A percentile compares a stretch with the other conserved stretches of the same genome.
These are phyloP conservation scores for Lophius americanus DNA, from an alignment of 2,797 vertebrate species.

Conservation along the genomic window DNA sequence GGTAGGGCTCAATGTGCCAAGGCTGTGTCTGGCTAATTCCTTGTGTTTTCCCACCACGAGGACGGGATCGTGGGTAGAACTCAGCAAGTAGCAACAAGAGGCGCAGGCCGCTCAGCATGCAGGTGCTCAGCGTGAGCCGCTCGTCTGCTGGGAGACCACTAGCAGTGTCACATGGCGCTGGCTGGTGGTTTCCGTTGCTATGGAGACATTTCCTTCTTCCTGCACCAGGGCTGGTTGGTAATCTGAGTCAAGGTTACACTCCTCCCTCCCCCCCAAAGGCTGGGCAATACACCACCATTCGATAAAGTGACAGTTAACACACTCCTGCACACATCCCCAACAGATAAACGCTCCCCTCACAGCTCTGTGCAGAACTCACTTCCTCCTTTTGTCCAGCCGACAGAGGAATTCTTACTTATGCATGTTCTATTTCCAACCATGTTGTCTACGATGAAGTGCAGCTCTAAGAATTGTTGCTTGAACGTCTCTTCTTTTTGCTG, in stretches of 20 bases:
- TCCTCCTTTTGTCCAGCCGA: constrained; percentile 41
- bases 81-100: constrained; percentile 41
- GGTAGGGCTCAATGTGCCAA: constrained; percentile 34
- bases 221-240: constrained; percentile 85
- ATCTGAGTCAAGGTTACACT: constrained; percentile 89
- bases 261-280: constrained; percentile 68
- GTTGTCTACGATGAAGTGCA: neutral
- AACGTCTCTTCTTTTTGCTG: constrained; percentile 2
- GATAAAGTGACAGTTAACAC: constrained; percentile 73
- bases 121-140: constrained; percentile 74
- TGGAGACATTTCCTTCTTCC: constrained; percentile 90
- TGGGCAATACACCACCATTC: constrained; percentile 66
- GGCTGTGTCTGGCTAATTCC: constrained; percentile 43
- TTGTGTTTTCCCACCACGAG: constrained; percentile 51
- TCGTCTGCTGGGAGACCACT: constrained; percentile 78
- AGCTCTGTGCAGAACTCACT: constrained; percentile 29
- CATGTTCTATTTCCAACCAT: constrained; percentile 9
- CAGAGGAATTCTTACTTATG: constrained; percentile 40
- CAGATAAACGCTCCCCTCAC: constrained; percentile 46
- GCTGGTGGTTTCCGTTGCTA: constrained; percentile 91
- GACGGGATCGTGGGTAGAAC: constrained; percentile 54
- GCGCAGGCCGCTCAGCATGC: constrained; percentile 64
- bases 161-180: constrained; percentile 87
- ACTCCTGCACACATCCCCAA: constrained; percentile 53
- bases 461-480: neutral